These are phyloP conservation scores for Hydrophis major DNA, from an alignment of 2,797 vertebrate species.

Conservation along the genomic window DNA sequence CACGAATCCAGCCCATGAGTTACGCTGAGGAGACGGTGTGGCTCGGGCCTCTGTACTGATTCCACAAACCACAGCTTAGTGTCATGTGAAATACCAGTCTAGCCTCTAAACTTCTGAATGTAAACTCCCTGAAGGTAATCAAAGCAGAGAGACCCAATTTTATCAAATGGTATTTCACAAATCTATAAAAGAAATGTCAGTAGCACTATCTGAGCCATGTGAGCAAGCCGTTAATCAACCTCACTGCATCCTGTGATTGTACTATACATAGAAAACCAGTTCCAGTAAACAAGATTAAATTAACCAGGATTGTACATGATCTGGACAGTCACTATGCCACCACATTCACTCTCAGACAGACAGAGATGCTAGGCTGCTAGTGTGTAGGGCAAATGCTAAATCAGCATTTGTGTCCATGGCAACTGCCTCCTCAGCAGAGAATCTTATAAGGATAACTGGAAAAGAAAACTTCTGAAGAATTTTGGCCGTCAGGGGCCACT, in stretches of 20 bases:
- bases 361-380: not conserved
- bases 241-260: not conserved
- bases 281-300: not conserved
- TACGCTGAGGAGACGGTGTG: not conserved
- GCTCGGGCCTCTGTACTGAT: not conserved
- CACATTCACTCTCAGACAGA: too few relatives aligned
- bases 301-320: not conserved
- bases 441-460: not conserved
- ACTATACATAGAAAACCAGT: not conserved
- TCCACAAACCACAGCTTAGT: not conserved
- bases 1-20: not conserved
- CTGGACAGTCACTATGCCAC: not conserved
- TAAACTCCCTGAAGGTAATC: not conserved
- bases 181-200: not conserved
- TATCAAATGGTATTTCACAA: not conserved
- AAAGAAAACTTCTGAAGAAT: not conserved
- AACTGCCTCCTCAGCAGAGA: not conserved
- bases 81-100: not conserved
- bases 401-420: not conserved
- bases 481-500: rapidly evolving
- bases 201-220: not conserved
- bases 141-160: not conserved
- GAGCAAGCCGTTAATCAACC: not conserved
- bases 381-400: not conserved
- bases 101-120: not conserved